Evolutionary conservation across 1,140 invertebrate species (phyloP), one percentile per base, ranked within the genome.

Genomic region (Zeugodacus cucurbitae): DNA sequence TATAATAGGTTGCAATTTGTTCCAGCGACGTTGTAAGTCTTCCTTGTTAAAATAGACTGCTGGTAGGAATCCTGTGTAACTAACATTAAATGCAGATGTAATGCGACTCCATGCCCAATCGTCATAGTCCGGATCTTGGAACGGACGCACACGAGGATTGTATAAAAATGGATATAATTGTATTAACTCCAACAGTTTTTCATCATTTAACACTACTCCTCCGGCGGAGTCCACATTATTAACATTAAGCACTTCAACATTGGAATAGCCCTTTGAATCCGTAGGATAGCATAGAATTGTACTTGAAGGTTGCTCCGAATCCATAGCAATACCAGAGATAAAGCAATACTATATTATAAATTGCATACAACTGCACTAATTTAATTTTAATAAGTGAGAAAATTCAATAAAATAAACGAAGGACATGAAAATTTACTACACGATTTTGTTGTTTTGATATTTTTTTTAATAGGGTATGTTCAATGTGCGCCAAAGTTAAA

Each of bases 101-200:
- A 92, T 88, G 37, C 90, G 86, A 10, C 88, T 58, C 92, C 92
- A 93, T 2, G 89, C 91, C 91, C 91, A 92, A 8, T 89, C 74
- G 7, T 88, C 78, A 48, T 92, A 91, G 29, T 92, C 91, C 20
- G 41, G 17, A 78, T 92, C 90, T 6, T 86, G n/a, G 0, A 89
- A 78, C 1, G 87, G 34, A 0, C 48, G 37, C 10, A 89, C 64
- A 3, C 88, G 41, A 22, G 87, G 64, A 32, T 88, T 90, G 11
- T 90, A 86, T 0, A 93, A 67, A 48, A 91, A 92, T 0, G 91
- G 91, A 87, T 91, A 89, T 44, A 62, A 70, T 70, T 90, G 58
- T 14, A 93, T 85, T 1, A 92, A 41, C 34, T 92, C 90, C 54
- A 93, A 32, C 0, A 92, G 89, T 3, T 88, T 86, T 29, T 91